A percentile compares a stretch with the other conserved stretches of the same genome.
Evolutionary conservation across 1,140 invertebrate genomes (phyloP).

Genomic region (Leguminivora glycinivorella): DNA sequence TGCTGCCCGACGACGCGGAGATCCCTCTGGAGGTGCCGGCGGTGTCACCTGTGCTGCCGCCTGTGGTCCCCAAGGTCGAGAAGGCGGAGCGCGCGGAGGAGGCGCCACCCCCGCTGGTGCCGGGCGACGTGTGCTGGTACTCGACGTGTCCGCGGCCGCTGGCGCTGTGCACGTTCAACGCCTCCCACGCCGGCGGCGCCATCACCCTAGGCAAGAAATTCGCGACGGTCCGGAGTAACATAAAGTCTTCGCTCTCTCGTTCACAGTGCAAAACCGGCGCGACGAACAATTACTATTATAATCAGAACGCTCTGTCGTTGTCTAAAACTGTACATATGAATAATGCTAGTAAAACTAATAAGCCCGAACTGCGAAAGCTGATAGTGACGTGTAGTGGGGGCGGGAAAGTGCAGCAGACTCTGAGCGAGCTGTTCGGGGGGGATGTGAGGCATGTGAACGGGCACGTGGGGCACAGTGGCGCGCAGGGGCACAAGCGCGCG

Average conservation of each 20-base stretch:
- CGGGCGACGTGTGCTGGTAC: conserved; percentile 73
- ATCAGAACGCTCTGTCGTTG: conserved; percentile 56
- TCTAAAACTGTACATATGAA: conserved; percentile 69
- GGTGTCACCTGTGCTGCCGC: conserved; percentile 38
- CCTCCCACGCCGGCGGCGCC: conserved; percentile 69
- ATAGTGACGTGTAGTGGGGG: conserved; percentile 69
- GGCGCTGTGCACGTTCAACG: conserved; percentile 73
- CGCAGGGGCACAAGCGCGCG: conserved; percentile 39
- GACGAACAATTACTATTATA: conserved; percentile 58
- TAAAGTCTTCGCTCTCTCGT: conserved; percentile 65
- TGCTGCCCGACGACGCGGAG: conserved; percentile 58
- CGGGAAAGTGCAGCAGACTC: conserved; percentile 55
- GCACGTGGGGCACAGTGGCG: conserved; percentile 41
- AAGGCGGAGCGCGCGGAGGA: conserved; percentile 36
- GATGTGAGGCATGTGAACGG: conserved; percentile 62
- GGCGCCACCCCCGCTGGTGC: conserved; percentile 47
- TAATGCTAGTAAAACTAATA: conserved; percentile 61
- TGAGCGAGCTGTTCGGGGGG: conserved; percentile 56
- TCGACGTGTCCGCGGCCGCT: conserved; percentile 68
- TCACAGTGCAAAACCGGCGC: conserved; percentile 52
- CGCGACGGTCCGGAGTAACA: conserved; percentile 71
- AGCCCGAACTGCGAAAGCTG: conserved; percentile 72
- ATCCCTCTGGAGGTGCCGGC: conserved; percentile 43
- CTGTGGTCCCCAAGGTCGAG: neutral
- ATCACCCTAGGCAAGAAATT: conserved; percentile 68